Evolutionary conservation across 2,113 vertebrate genomes (phyloP), one percentile per base, ranked within the genome.

Genomic region (Percina caprodes): DNA sequence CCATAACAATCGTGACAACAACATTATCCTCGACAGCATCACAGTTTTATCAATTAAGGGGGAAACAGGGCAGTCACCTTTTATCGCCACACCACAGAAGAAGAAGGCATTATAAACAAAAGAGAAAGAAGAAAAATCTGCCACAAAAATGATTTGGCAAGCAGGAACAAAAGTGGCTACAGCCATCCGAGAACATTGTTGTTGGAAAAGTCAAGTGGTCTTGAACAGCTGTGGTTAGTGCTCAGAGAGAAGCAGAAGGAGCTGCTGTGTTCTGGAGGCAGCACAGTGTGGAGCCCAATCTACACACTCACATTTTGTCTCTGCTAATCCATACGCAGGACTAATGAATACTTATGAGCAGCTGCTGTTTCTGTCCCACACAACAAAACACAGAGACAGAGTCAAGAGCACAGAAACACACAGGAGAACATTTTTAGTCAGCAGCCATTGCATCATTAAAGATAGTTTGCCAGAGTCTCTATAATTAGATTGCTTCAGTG

Each of bases 291-390:
- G 42, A 87, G 90, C 66, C 68, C 67, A 26, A 62, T 77, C 77
- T 69, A 61, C 72, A 45, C 86, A 42, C 67, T 73, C 69, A 73
- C 69, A 75, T 83, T 91, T 76, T 85, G 80, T 87, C 83, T 85
- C 19, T 1, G 71, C 77, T 88, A 91, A 92, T 91, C 84, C 89
- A 80, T 8, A 58, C 78, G 68, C 77, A 65, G 79, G 61, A 80
- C 86, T 87, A 86, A 90, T 92, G 89, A 91, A 93, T 83, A 83
- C 85, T 89, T 88, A 89, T 87, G 86, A 91, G 82, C 92, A 93
- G 90, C 89, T 92, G 91, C 90, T 61, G 86, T 60, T 88, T 82
- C 85, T 61, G 91, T 82, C 26, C 84, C 2, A 13, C 80, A 55
- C 45, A 76, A 70, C 61, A 45, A 88, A 83, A 49, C 49, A 48